Percentiles rank a stretch among this genome's conserved stretches.
Evolutionary conservation across 2,113 vertebrate species (phyloP).

Genomic region (Melozone crissalis): DNA sequence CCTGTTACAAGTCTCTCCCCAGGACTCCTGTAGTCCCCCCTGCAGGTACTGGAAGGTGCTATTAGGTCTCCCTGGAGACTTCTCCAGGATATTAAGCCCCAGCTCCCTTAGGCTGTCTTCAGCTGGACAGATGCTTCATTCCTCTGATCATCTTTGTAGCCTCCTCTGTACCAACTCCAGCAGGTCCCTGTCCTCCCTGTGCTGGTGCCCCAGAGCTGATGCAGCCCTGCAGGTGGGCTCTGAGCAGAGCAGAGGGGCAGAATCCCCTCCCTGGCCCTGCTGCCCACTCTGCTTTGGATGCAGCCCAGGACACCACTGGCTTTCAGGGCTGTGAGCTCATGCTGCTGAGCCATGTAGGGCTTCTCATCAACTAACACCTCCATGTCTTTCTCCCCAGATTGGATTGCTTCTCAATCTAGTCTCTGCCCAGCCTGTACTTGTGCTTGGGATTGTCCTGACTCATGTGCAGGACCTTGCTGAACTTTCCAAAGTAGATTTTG

Average conservation of each 20-base stretch:
- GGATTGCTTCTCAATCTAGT: not conserved
- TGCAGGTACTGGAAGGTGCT: not conserved
- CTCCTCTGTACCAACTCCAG: not conserved
- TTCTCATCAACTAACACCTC: not conserved
- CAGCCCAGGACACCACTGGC: rapidly evolving
- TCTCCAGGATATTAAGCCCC: not conserved
- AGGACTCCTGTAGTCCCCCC: not conserved
- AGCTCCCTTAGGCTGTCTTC: not conserved
- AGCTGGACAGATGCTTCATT: not conserved
- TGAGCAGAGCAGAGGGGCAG: not conserved
- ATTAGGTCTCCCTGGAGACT: not conserved
- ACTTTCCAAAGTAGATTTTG: not conserved
- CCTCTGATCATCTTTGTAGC: not conserved
- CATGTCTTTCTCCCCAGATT: not conserved
- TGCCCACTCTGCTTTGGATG: not conserved
- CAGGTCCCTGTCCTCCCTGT: rapidly evolving
- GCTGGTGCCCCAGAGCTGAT: not conserved
- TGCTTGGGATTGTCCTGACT: not conserved
- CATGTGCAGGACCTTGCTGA: not conserved
- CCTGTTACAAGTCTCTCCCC: not conserved
- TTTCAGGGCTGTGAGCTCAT: not conserved
- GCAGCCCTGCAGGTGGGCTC: not conserved
- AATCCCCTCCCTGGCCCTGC: not conserved
- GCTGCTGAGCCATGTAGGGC: not conserved
- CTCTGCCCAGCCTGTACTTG: not conserved